Conservation (phyloP, 2,888 invertebrate genomes). For the Papilio demoleus region DNA sequence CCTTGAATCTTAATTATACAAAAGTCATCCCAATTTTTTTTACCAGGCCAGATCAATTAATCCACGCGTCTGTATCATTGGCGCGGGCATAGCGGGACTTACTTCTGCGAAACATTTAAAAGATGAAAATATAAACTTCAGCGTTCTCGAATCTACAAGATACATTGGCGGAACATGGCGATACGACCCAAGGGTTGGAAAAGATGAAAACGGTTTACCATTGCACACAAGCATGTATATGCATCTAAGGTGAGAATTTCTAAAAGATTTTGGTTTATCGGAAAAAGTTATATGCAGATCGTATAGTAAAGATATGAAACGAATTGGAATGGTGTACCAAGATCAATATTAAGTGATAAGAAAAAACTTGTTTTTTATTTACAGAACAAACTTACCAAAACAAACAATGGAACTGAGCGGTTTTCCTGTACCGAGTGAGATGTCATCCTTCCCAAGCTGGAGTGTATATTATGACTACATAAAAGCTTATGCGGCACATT, state of each 20-base stretch:
- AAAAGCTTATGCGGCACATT: slow-evolving; percentile 64
- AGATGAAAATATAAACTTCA: slow-evolving; percentile 67
- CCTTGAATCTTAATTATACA: too few species aligned
- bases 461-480: slow-evolving; percentile 66
- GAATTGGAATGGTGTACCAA: too few species aligned
- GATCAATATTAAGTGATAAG: too few species aligned
- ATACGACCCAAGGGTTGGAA: slow-evolving; percentile 76
- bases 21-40: not conserved
- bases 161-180: slow-evolving; percentile 77
- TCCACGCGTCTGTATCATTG: slow-evolving; percentile 71
- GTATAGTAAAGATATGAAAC: too few species aligned
- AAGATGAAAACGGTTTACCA: slow-evolving; percentile 82
- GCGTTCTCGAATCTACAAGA: slow-evolving; percentile 68
- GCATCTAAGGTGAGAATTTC: slow-evolving; percentile 80
- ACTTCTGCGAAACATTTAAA: slow-evolving; percentile 70
- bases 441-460: slow-evolving; percentile 68
- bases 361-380: slow-evolving; percentile 39
- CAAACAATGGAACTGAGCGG: slow-evolving; percentile 72
- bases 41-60: slow-evolving; percentile 43
- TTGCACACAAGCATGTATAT: slow-evolving; percentile 88
- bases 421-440: slow-evolving; percentile 64
- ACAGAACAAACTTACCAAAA: slow-evolving; percentile 76
- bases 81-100: slow-evolving; percentile 73
- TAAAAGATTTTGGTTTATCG: not conserved
- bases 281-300: too few species aligned